These are phyloP conservation scores for Chanos chanos DNA, from an alignment of 2,797 vertebrate species.

Conservation along the genomic window DNA sequence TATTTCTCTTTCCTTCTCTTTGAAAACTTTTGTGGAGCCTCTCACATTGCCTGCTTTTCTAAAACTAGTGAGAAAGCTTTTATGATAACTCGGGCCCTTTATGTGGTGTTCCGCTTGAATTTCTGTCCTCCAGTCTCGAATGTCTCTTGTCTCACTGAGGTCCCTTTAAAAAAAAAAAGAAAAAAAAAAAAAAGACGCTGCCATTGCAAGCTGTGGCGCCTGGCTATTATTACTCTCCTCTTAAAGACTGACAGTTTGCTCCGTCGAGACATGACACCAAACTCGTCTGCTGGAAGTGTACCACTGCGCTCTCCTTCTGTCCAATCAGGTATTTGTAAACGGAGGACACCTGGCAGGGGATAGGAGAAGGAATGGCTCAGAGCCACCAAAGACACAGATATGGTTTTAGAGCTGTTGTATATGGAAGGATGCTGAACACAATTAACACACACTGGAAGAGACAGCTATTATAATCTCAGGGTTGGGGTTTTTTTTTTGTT, in stretches of 20 bases:
- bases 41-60: conserved; percentile 29
- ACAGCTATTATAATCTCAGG: background rate
- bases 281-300: conserved; percentile 63
- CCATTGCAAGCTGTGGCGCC: conserved; percentile 68
- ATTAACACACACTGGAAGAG: conserved; percentile 3
- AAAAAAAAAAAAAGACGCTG: conserved; percentile 62
- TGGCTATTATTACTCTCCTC: conserved; percentile 77
- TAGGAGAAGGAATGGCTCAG: conserved; percentile 36
- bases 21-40: conserved; percentile 28
- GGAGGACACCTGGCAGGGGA: conserved; percentile 46
- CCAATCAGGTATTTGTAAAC: conserved; percentile 59
- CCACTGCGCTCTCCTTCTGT: conserved; percentile 62
- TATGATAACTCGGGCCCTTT: conserved; percentile 58
- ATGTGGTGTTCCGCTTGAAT: conserved; percentile 67
- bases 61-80: conserved; percentile 62
- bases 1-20: conserved; percentile 3
- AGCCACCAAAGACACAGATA: conserved; percentile 28
- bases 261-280: conserved; percentile 70
- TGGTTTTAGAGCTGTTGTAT: conserved; percentile 34
- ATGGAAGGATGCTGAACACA: conserved; percentile 11
- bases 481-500: background rate
- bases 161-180: conserved; percentile 62
- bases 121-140: conserved; percentile 70
- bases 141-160: conserved; percentile 73
- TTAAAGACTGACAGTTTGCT: conserved; percentile 75